A percentile compares a stretch with the other conserved stretches of the same genome.
Conservation (phyloP, 2,113 vertebrate genomes). For the Eonycteris spelaea region DNA sequence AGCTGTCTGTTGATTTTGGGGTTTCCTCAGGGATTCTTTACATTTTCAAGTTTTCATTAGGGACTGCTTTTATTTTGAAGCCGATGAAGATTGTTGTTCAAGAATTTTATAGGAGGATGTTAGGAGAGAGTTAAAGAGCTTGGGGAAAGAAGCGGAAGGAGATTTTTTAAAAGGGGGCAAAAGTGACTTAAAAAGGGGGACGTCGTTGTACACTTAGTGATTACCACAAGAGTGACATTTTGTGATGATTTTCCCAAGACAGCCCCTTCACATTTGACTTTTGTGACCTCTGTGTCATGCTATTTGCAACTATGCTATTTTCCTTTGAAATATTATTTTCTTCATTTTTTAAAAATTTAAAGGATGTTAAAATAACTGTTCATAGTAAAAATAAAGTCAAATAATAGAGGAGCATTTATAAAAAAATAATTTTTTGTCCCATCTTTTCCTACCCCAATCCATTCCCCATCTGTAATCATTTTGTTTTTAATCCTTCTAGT, state of each 20-base stretch:
- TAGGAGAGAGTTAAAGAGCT: not conserved
- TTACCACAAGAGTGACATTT: not conserved
- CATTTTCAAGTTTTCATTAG: slow-evolving; percentile 52
- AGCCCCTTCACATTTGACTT: not conserved
- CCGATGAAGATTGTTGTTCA: not conserved
- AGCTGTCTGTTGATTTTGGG: slow-evolving; percentile 42
- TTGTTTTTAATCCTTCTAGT: not conserved
- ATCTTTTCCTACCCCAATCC: not conserved
- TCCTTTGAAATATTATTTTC: not conserved
- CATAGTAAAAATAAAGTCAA: not conserved
- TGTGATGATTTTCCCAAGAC: slow-evolving; percentile 6
- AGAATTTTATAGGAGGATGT: not conserved
- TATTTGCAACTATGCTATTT: not conserved
- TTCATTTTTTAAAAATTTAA: not conserved
- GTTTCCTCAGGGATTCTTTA: slow-evolving; percentile 59
- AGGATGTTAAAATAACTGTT: not conserved
- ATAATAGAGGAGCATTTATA: not conserved
- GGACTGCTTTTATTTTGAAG: slow-evolving; percentile 29
- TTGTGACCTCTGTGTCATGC: not conserved
- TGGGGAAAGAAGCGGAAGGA: not conserved
- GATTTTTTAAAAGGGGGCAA: not conserved
- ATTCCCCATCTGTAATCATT: not conserved
- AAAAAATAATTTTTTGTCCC: not conserved
- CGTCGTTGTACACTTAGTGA: not conserved
- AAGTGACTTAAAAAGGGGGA: not conserved